phyloP scores from a whole-genome alignment of 2,888 invertebrate species.

The Phaonia tiefii region DNA sequence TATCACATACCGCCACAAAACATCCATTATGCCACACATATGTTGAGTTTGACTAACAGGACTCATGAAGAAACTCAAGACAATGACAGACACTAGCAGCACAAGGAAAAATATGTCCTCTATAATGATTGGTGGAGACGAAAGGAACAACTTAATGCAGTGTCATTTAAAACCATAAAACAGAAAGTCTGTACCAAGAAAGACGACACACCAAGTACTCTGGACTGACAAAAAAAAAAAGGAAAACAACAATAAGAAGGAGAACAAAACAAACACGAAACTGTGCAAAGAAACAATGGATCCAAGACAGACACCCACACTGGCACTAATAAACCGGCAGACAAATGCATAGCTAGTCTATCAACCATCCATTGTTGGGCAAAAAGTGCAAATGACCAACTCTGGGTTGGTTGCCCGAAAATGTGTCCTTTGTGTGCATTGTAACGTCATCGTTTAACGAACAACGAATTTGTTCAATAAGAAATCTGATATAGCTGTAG shows the following conservation, averaged over 20 bases:
- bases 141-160: constrained; percentile 48
- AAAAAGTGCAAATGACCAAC: constrained; percentile 9
- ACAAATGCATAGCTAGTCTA: constrained; percentile 20
- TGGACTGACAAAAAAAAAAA: neutral
- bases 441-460: constrained; percentile 62
- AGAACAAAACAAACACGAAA: neutral
- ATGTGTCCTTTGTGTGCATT: constrained; percentile 52
- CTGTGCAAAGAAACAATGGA: constrained; percentile 24
- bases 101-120: constrained; percentile 4
- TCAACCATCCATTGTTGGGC: neutral
- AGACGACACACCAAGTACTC: constrained; percentile 11
- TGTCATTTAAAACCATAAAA: constrained; percentile 54
- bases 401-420: constrained; percentile 18
- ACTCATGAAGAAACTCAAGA: neutral
- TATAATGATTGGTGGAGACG: constrained; percentile 7
- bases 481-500: constrained; percentile 56
- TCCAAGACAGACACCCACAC: constrained; percentile 36
- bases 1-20: constrained; percentile 1
- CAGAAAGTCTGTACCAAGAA: constrained; percentile 5
- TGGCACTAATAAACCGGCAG: neutral
- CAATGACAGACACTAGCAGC: neutral
- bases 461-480: constrained; percentile 58
- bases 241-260: neutral
- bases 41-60: neutral
- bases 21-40: constrained; percentile 2